Evolutionary conservation across 2,113 vertebrate genomes (phyloP).

Genomic region (Bubo bubo): DNA sequence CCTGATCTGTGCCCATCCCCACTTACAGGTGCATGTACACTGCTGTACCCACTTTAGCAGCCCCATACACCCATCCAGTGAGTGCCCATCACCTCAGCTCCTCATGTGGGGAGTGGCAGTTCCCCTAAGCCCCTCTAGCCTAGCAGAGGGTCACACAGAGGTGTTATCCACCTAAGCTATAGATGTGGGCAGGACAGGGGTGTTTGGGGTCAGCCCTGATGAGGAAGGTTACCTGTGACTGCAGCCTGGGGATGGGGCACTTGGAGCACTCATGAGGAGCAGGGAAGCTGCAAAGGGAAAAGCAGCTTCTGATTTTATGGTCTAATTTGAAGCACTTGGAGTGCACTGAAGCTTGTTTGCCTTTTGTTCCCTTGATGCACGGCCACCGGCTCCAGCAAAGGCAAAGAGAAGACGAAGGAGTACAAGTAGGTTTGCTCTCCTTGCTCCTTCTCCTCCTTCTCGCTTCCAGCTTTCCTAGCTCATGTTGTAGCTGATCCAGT

Average conservation of each 20-base stretch:
- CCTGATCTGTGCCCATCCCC: fast-evolving
- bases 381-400: slow-evolving; percentile 65
- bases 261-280: neutral
- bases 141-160: fast-evolving
- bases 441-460: neutral
- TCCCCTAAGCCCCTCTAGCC: neutral
- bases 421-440: slow-evolving; percentile 71
- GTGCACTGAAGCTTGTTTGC: neutral
- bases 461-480: neutral
- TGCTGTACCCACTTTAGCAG: neutral
- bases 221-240: too few relatives aligned
- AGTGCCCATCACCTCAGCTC: neutral
- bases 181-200: neutral
- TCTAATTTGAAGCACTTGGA: neutral
- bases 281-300: neutral
- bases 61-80: fast-evolving
- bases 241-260: neutral
- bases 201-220: neutral
- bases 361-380: slow-evolving; percentile 5
- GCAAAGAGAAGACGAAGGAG: slow-evolving; percentile 78
- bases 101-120: fast-evolving
- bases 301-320: neutral
- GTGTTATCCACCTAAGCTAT: fast-evolving
- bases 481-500: fast-evolving
- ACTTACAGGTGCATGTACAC: fast-evolving